These are phyloP conservation scores for Edolisoma coerulescens DNA, from an alignment of 2,113 vertebrate species.

Conservation along the genomic window DNA sequence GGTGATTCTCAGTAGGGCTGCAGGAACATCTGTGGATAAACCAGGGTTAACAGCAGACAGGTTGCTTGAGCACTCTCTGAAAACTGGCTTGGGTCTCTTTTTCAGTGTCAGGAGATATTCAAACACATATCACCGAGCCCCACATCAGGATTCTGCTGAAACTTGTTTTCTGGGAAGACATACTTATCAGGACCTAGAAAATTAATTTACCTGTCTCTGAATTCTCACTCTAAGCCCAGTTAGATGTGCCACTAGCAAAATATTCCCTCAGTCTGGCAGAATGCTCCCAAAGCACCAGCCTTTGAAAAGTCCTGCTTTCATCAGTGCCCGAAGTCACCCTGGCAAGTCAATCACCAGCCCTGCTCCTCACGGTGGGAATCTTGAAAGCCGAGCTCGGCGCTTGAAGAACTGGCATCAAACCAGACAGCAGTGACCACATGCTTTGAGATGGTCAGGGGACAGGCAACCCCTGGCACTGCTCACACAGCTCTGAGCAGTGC, in stretches of 20 bases:
- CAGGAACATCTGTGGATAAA: not conserved
- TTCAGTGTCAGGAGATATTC: not conserved
- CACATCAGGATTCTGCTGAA: not conserved
- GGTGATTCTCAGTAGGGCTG: not conserved
- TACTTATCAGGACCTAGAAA: not conserved
- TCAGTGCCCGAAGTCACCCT: slow-evolving; percentile 30
- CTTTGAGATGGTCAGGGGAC: slow-evolving; percentile 14
- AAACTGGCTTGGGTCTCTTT: not conserved
- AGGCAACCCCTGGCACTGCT: not conserved
- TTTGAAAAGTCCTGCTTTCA: slow-evolving; percentile 45
- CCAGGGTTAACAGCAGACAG: slow-evolving; percentile 26
- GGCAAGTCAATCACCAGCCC: slow-evolving; percentile 40
- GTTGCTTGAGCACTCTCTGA: not conserved
- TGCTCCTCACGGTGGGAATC: slow-evolving; percentile 24
- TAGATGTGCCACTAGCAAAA: not conserved
- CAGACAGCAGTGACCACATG: not conserved
- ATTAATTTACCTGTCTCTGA: not conserved
- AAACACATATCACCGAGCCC: not conserved
- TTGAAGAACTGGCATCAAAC: slow-evolving; percentile 44
- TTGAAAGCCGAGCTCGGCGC: not conserved
- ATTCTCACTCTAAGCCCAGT: not conserved
- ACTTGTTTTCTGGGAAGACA: slow-evolving; percentile 9
- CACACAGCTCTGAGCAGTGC: not conserved
- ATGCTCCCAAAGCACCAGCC: not conserved
- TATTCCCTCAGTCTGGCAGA: not conserved